A percentile compares a stretch with the other conserved stretches of the same genome.
phyloP scores from a whole-genome alignment of 2,113 vertebrate species.

The Brachypodius melanocephalos region DNA sequence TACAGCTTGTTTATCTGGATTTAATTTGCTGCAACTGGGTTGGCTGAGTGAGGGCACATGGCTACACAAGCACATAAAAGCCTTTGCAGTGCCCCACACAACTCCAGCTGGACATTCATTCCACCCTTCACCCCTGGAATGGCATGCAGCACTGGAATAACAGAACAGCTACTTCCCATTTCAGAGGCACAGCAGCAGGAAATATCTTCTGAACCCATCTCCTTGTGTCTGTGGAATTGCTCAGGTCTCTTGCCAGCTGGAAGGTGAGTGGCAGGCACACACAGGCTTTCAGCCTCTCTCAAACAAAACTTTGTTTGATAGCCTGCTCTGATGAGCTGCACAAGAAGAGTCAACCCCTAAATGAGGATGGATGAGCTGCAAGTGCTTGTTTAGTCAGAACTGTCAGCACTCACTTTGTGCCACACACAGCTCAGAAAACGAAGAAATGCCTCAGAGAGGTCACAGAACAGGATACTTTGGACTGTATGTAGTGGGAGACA shows the following conservation, averaged over 20 bases:
- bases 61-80: fast-evolving
- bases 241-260: constrained; percentile 1
- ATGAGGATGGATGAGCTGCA: not conserved
- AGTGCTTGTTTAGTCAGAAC: not conserved
- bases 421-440: not conserved
- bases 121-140: not conserved
- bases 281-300: not conserved
- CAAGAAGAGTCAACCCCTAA: not conserved
- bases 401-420: fast-evolving
- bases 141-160: not conserved
- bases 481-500: not conserved
- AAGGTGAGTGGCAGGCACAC: not conserved
- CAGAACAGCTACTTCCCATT: not conserved
- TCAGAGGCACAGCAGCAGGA: not conserved
- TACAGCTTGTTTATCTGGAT: not conserved
- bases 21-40: not conserved
- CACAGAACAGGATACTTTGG: not conserved
- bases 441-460: not conserved
- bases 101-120: not conserved
- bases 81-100: not conserved
- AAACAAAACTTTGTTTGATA: not conserved
- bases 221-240: not conserved
- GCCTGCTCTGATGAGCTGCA: not conserved
- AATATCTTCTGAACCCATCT: not conserved
- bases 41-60: not conserved